Percentiles rank a stretch among this genome's conserved stretches.
phyloP scores from a whole-genome alignment of 2,113 vertebrate species.

The Petrocephalus microphthalmus region DNA sequence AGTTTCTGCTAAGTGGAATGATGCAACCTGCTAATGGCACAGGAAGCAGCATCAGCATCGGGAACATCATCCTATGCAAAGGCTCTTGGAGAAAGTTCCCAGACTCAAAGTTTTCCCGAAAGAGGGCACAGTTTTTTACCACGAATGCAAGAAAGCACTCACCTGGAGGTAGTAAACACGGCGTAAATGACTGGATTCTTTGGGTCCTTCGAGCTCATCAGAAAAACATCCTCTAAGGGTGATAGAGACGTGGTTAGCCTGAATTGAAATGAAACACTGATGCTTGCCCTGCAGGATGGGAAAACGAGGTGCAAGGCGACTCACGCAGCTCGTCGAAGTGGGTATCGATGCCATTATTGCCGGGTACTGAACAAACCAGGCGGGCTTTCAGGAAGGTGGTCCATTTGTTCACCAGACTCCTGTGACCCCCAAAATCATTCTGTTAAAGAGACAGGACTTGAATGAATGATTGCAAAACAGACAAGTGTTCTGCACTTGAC shows the following conservation, averaged over 20 bases:
- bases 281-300: not conserved
- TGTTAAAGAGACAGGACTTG: slow-evolving; percentile 46
- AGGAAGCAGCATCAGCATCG: not conserved
- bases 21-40: not conserved
- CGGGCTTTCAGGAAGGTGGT: slow-evolving; percentile 95
- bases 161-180: slow-evolving; percentile 97
- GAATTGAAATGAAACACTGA: not conserved
- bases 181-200: slow-evolving; percentile 93
- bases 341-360: slow-evolving; percentile 92
- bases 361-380: slow-evolving; percentile 89
- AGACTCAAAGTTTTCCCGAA: not conserved
- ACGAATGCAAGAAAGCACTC: slow-evolving; percentile 26
- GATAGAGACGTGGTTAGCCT: not conserved
- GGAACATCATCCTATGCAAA: not conserved
- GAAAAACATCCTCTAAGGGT: slow-evolving; percentile 86
- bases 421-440: slow-evolving; percentile 96
- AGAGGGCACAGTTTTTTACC: not conserved
- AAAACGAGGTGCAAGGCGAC: slow-evolving; percentile 41
- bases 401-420: slow-evolving; percentile 98
- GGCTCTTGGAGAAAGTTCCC: not conserved
- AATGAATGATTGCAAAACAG: slow-evolving; percentile 1
- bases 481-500: not conserved
- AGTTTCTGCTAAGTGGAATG: not conserved
- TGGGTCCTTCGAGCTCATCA: slow-evolving; percentile 94
- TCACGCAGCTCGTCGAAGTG: slow-evolving; percentile 96